Conservation (phyloP, 1,140 invertebrate species). For the Drosophila jambulina region DNA sequence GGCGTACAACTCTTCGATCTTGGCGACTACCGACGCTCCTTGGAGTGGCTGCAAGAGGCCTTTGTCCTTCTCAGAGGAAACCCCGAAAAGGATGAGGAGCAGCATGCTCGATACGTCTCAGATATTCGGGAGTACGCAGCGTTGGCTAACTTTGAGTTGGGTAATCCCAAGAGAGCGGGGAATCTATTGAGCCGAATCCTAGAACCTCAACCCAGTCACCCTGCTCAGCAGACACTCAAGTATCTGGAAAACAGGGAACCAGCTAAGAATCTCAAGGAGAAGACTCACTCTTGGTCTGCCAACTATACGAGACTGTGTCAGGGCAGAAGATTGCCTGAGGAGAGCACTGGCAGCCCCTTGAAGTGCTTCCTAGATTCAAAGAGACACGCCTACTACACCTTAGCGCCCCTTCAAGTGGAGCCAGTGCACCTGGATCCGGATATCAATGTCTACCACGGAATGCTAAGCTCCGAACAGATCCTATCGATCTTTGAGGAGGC, state of each 20-base stretch:
- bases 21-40: conserved; percentile 15
- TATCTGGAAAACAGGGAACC: conserved; percentile 39
- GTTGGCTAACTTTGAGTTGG: conserved; percentile 58
- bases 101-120: background rate
- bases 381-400: conserved; percentile 90
- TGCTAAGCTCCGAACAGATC: conserved; percentile 95
- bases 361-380: conserved; percentile 91
- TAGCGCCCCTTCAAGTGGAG: conserved; percentile 96
- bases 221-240: conserved; percentile 22
- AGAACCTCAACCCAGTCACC: conserved; percentile 1
- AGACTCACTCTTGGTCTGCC: conserved; percentile 8
- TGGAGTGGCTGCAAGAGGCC: conserved; percentile 59
- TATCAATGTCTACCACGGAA: conserved; percentile 94
- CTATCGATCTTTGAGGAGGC: conserved; percentile 91
- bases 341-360: conserved; percentile 75
- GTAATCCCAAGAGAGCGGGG: conserved; percentile 26
- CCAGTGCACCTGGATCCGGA: conserved; percentile 93
- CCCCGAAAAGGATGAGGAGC: background rate
- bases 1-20: conserved; percentile 61
- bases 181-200: conserved; percentile 40
- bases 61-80: conserved; percentile 20
- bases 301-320: conserved; percentile 68
- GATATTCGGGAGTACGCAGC: conserved; percentile 66
- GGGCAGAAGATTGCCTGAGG: conserved; percentile 39
- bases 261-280: background rate